These are phyloP conservation scores for Zoroaster sp. DNA, from an alignment of 53 echinoderm and acorn worm species.

Conservation along the genomic window DNA sequence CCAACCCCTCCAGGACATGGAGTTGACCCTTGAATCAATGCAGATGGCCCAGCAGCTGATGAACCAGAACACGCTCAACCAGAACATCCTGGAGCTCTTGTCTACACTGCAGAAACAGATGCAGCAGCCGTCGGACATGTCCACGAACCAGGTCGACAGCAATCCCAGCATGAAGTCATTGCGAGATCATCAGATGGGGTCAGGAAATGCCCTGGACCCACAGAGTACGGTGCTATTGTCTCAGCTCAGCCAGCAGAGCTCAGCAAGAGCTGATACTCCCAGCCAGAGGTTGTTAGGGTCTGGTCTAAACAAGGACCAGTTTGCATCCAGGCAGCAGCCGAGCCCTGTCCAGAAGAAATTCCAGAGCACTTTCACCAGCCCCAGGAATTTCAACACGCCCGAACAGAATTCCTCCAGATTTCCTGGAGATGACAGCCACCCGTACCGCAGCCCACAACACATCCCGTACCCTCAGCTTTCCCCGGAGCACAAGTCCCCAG, in stretches of 20 bases:
- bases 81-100: conserved; percentile 73
- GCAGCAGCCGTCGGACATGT: conserved; percentile 1
- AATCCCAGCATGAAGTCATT: not conserved
- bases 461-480: conserved; percentile 27
- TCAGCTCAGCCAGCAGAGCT: conserved; percentile 41
- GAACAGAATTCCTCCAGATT: conserved; percentile 10
- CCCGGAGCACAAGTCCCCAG: conserved; percentile 15
- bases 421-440: conserved; percentile 34
- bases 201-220: conserved; percentile 2
- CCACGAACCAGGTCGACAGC: not conserved
- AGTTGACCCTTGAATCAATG: conserved; percentile 18
- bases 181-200: not conserved
- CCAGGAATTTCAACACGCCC: not conserved
- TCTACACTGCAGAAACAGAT: conserved; percentile 69
- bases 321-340: conserved; percentile 1
- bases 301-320: conserved; percentile 32
- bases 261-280: conserved; percentile 15
- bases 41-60: conserved; percentile 46
- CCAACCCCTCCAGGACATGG: conserved; percentile 9
- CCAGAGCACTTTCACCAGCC: conserved; percentile 11
- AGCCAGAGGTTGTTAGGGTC: not conserved
- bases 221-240: conserved; percentile 12
- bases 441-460: conserved; percentile 51
- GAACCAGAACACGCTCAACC: conserved; percentile 34
- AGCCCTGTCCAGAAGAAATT: conserved; percentile 31